Evolutionary conservation across 2,888 invertebrate genomes (phyloP), one percentile per base, ranked within the genome.

Genomic region (Nebria brevicollis): DNA sequence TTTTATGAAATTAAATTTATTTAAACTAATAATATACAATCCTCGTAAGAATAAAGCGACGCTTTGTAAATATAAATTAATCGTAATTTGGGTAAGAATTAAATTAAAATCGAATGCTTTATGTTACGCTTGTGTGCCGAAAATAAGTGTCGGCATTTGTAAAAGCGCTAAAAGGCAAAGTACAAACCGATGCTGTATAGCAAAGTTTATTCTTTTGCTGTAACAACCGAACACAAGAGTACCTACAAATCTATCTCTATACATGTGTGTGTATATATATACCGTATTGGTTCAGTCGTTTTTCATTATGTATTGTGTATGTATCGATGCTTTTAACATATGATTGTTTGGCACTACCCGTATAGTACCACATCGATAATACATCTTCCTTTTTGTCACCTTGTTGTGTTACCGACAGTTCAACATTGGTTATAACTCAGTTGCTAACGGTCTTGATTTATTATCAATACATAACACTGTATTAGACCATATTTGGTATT

Each of bases 81-180:
- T 20, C 20, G 20, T 34, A 66, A 66, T 20, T 66, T 20, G 66
- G 10, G n/a, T n/a, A n/a, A 20, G 15, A 8, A 7, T 66, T 13
- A 0, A 13, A 66, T 66, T 11, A 8, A 7, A 20, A 15, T 20
- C 7, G 66, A 66, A 66, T 13, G 13, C 13, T 25, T 25, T 20
- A 20, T 20, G 11, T 66, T 25, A 34, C 25, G 26, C n/a, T 20
- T 25, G 26, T 70, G 25, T 70, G 70, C 13, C 25, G 20, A 26
- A 20, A 25, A 70, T 70, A 13, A 20, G 70, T 70, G 79, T 79
- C 79, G 79, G 79, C 79, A 68, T 68, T 26, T 66, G 25, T 79
- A 43, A 78, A 78, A 42, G 26, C 66, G 66, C 41, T 54, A 68
- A 79, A 79, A 79, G 79, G 79, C 79, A 79, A 79, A 73, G 66